phyloP scores from a whole-genome alignment of 1,140 invertebrate genomes.

The Drosophila nannoptera region DNA sequence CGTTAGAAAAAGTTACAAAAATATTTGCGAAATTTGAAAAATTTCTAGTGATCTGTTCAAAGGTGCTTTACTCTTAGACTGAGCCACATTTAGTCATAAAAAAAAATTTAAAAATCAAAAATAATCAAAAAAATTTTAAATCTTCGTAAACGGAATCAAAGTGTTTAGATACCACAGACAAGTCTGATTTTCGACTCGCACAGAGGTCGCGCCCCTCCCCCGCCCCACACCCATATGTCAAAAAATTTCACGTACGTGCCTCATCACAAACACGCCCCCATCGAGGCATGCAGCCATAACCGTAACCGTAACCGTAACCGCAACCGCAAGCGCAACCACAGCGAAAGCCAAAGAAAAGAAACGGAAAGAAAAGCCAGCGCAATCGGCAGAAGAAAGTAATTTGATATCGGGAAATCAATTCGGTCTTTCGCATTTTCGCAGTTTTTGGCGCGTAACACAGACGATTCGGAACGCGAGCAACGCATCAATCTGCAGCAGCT shows the following conservation, averaged over 20 bases:
- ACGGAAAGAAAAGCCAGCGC: neutral
- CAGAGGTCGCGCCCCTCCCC: slow-evolving; percentile 9
- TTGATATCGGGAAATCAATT: slow-evolving; percentile 39
- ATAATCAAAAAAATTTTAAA: slow-evolving; percentile 8
- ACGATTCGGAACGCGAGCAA: slow-evolving; percentile 20
- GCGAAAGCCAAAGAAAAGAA: slow-evolving; percentile 11
- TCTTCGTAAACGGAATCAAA: slow-evolving; percentile 4
- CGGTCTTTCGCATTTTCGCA: slow-evolving; percentile 42
- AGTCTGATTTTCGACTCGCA: slow-evolving; percentile 1
- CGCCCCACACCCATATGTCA: too few species aligned
- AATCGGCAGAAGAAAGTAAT: slow-evolving; percentile 37
- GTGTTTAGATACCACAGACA: neutral
- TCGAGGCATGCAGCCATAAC: slow-evolving; percentile 55
- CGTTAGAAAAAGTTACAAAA: neutral
- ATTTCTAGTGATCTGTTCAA: slow-evolving; percentile 18
- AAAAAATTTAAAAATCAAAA: neutral
- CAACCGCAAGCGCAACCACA: slow-evolving; percentile 19
- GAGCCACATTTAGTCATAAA: slow-evolving; percentile 8
- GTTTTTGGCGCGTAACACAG: slow-evolving; percentile 34
- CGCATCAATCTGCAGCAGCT: slow-evolving; percentile 53
- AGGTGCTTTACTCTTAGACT: slow-evolving; percentile 42
- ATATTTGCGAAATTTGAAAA: slow-evolving; percentile 8
- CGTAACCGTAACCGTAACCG: slow-evolving; percentile 21
- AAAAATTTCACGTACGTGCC: slow-evolving; percentile 61
- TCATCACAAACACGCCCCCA: slow-evolving; percentile 68